Conservation (phyloP, 2,113 vertebrate genomes). For the Notarius lentiginosus region DNA sequence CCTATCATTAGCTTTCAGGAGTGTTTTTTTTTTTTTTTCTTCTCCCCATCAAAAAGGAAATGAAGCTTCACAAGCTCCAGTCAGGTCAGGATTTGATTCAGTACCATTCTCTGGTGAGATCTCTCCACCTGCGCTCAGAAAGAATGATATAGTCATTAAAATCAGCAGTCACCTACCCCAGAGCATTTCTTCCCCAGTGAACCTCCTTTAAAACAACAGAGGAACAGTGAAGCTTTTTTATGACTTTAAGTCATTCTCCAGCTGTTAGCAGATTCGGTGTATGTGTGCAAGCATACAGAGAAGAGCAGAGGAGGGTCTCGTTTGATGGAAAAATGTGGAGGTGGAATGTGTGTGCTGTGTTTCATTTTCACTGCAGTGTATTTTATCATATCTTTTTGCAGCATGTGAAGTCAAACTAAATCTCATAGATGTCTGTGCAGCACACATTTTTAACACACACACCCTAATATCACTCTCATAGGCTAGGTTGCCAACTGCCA, state of each 20-base stretch:
- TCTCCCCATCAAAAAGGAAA: not conserved
- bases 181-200: slow-evolving; percentile 32
- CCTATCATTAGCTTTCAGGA: not conserved
- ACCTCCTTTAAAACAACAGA: slow-evolving; percentile 35
- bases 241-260: slow-evolving; percentile 38
- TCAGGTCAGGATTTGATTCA: slow-evolving; percentile 24
- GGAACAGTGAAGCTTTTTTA: slow-evolving; percentile 33
- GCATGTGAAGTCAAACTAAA: slow-evolving; percentile 14
- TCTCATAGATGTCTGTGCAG: slow-evolving; percentile 20
- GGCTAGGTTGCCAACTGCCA: slow-evolving; percentile 27
- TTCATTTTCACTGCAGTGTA: slow-evolving; percentile 30
- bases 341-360: slow-evolving; percentile 5
- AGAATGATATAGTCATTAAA: slow-evolving; percentile 35
- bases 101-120: slow-evolving; percentile 17
- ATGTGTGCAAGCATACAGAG: not conserved
- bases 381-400: not conserved
- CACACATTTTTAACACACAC: not conserved
- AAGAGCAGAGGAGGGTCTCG: not conserved
- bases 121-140: slow-evolving; percentile 9
- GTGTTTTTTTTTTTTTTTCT: not conserved
- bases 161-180: slow-evolving; percentile 9
- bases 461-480: slow-evolving; percentile 34
- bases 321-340: not conserved
- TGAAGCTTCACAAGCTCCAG: not conserved
- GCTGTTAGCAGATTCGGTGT: slow-evolving; percentile 25